A percentile compares a stretch with the other conserved stretches of the same genome.
These are phyloP conservation scores for Drosophila nigritarsus DNA, from an alignment of 2,888 invertebrate species.

Conservation along the genomic window DNA sequence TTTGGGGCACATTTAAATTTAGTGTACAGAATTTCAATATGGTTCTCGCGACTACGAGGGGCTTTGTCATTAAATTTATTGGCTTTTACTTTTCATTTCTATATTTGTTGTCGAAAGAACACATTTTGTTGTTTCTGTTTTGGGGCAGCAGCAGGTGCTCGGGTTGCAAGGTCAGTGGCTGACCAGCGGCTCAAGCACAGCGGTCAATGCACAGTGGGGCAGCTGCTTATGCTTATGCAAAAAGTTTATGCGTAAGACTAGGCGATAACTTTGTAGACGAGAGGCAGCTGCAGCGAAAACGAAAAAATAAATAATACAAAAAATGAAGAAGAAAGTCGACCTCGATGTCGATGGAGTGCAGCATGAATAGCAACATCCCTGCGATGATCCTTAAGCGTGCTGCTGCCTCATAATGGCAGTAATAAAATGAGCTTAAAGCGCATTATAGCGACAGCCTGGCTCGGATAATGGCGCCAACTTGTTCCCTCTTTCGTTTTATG, in stretches of 20 bases:
- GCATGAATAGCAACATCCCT: slow-evolving; percentile 13
- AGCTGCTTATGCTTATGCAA: slow-evolving; percentile 48
- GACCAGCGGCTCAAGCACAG: slow-evolving; percentile 25
- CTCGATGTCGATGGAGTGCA: slow-evolving; percentile 16
- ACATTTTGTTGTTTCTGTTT: not conserved
- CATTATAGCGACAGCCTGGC: slow-evolving; percentile 72
- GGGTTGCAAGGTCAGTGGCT: slow-evolving; percentile 51
- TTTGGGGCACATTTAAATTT: slow-evolving; percentile 28
- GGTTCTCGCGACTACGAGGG: slow-evolving; percentile 14
- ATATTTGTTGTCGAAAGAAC: not conserved
- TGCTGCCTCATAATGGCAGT: slow-evolving; percentile 78
- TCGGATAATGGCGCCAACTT: slow-evolving; percentile 69
- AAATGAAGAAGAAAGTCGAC: slow-evolving; percentile 3
- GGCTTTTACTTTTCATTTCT: slow-evolving; percentile 49
- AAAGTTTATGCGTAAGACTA: slow-evolving; percentile 38
- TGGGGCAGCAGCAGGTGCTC: slow-evolving; percentile 34
- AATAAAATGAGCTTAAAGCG: slow-evolving; percentile 84
- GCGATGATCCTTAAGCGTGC: slow-evolving; percentile 30
- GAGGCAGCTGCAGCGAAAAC: slow-evolving; percentile 33
- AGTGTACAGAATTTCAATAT: slow-evolving; percentile 26
- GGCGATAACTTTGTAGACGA: slow-evolving; percentile 71
- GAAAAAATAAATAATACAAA: slow-evolving; percentile 21
- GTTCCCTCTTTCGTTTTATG: slow-evolving; percentile 73
- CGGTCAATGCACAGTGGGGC: slow-evolving; percentile 45
- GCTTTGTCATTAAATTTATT: slow-evolving; percentile 76